Evolutionary conservation across 1,140 invertebrate species (phyloP).

Genomic region (Rhopalosiphum padi): DNA sequence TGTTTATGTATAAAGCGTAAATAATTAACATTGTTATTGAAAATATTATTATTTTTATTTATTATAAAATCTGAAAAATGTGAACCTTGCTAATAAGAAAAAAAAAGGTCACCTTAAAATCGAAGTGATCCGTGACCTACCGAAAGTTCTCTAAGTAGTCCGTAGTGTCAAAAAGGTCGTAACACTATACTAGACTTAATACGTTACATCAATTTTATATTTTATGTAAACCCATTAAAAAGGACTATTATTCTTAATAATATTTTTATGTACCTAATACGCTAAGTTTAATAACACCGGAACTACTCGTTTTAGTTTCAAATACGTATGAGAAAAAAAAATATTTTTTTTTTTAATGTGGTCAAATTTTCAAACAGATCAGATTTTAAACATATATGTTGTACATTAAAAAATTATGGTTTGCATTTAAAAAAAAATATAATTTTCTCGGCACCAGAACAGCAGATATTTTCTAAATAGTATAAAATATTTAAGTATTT

Average conservation of each 20-base stretch:
- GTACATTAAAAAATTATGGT: not conserved
- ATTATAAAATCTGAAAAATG: not conserved
- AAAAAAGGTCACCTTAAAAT: not conserved
- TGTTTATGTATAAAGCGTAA: too few species aligned
- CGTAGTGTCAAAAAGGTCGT: not conserved
- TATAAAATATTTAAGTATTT: not conserved
- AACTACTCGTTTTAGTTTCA: not conserved
- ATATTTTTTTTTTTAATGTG: not conserved
- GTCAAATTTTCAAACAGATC: not conserved
- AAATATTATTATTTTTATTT: not conserved
- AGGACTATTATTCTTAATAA: not conserved
- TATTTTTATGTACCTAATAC: not conserved
- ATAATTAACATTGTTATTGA: too few species aligned
- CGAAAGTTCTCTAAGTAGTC: not conserved
- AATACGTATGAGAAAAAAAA: too few species aligned
- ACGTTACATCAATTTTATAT: not conserved
- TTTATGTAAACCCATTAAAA: not conserved
- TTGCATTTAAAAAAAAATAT: too few species aligned
- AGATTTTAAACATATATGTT: not conserved
- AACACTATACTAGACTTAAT: not conserved
- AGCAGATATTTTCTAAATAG: too few species aligned
- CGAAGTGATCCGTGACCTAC: not conserved
- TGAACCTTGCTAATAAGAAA: not conserved
- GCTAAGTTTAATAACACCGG: not conserved
- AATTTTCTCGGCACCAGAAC: too few species aligned